phyloP scores from a whole-genome alignment of 2,113 vertebrate genomes.

The Bostrychus sinensis region DNA sequence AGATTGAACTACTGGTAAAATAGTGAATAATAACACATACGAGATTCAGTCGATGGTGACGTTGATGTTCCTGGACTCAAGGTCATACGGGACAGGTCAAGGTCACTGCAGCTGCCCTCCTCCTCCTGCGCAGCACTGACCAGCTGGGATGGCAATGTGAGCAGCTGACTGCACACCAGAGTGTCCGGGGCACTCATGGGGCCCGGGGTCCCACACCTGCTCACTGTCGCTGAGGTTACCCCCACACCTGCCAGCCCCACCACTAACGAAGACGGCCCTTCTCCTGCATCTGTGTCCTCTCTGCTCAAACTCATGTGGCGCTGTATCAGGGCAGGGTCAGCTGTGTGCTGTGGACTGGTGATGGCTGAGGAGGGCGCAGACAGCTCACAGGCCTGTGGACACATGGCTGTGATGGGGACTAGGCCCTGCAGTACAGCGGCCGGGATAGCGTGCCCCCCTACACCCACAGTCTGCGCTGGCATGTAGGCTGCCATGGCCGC shows the following conservation, averaged over 20 bases:
- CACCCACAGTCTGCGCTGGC: constrained; percentile 93
- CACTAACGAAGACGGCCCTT: constrained; percentile 68
- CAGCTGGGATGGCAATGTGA: constrained; percentile 72
- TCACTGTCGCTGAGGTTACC: constrained; percentile 43
- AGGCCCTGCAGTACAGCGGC: constrained; percentile 95
- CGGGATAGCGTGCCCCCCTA: constrained; percentile 85
- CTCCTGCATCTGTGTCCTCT: constrained; percentile 67
- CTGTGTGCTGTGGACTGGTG: constrained; percentile 87
- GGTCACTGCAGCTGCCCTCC: constrained; percentile 91
- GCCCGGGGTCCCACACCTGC: constrained; percentile 70
- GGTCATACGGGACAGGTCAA: constrained; percentile 96
- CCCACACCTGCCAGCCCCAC: constrained; percentile 35
- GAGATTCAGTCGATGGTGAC: constrained; percentile 92
- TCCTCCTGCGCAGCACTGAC: constrained; percentile 86
- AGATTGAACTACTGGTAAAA: not conserved
- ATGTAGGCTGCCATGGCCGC: constrained; percentile 94
- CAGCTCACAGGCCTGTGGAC: constrained; percentile 83
- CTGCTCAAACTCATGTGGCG: constrained; percentile 64
- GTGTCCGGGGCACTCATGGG: constrained; percentile 80
- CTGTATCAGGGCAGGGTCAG: constrained; percentile 78
- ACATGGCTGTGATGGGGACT: constrained; percentile 89
- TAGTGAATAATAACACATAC: constrained; percentile 77
- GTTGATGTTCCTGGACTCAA: constrained; percentile 94
- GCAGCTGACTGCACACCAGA: constrained; percentile 89
- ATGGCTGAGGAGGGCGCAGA: constrained; percentile 86